Base-by-base conservation (phyloP, 1,140 invertebrate species). In the Bombus fervidus region DNA sequence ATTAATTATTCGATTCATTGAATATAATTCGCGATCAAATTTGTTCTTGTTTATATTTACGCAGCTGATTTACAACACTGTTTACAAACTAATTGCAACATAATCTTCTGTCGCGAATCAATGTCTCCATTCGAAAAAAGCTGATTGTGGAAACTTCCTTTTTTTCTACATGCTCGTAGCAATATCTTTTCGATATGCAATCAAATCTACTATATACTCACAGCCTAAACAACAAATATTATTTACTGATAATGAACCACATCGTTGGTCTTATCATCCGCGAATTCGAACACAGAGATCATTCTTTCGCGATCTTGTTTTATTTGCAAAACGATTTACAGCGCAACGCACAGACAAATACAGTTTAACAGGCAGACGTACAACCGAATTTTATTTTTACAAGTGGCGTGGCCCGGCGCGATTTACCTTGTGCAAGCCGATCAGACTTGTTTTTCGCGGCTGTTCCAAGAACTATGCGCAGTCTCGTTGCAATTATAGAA, bases 311-410 rank as follows among this genome's bases (percentile, higher is more conserved):
- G 31, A 66, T 25, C 22, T 79, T 12, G 12, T 25, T 41, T 13
- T 57, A 18, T 43, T 74, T 43, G 53, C 39, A 1, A 22, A 6
- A 1, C n/a, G 69, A 73, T 22, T 73, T 31, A 18, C 15, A 15
- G 34, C 68, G 1, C 8, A 2, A 6, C 31, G 34, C 13, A 43
- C 31, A 3, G 57, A 59, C 43, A 47, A 87, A 81, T 47, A 83
- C 31, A 64, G 37, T 22, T 37, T 10, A 28, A 62, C 69, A 80
- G 75, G 84, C 83, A 41, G 64, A 34, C 69, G 22, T 76, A 47
- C 18, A 76, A 73, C 59, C 75, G 83, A 66, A 66, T 86, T 68
- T 89, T 89, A 86, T 89, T 89, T 89, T 88, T 53, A 37, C 69
- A 82, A 86, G 39, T 82, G 78, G 78, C 39, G 15, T 9, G 5